These are phyloP conservation scores for Gnatocerus cornutus DNA, from an alignment of 2,888 invertebrate genomes.

Conservation along the genomic window DNA sequence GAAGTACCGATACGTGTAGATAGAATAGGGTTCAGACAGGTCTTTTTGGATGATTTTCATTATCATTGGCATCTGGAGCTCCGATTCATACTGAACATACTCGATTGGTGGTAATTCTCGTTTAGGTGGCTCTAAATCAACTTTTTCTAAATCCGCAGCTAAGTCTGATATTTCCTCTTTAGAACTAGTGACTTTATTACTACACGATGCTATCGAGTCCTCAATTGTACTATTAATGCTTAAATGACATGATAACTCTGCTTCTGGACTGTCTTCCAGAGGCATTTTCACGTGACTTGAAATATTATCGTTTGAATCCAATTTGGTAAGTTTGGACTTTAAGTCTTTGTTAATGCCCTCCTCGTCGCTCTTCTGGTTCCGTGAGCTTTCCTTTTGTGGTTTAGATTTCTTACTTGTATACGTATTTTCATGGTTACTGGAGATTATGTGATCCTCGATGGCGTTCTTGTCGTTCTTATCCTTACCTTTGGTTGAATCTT, in stretches of 20 bases:
- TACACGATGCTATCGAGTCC: conserved; percentile 42
- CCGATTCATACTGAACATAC: conserved; percentile 91
- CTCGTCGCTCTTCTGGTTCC: conserved; percentile 53
- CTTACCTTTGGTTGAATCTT: conserved; percentile 35
- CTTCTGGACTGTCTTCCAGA: conserved; percentile 27
- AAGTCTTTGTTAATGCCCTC: conserved; percentile 55
- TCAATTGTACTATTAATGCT: conserved; percentile 47
- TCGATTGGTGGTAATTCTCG: conserved; percentile 64
- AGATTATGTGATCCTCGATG: conserved; percentile 22
- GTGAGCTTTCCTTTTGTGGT: conserved; percentile 50
- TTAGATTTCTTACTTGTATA: conserved; percentile 47
- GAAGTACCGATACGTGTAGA: conserved; percentile 99
- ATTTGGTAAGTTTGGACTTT: conserved; percentile 54
- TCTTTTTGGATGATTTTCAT: conserved; percentile 99
- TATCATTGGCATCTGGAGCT: conserved; percentile 98
- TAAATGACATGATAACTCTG: conserved; percentile 55
- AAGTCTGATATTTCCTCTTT: conserved; percentile 50
- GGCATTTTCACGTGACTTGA: conserved; percentile 48
- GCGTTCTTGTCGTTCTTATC: conserved; percentile 17
- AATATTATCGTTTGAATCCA: conserved; percentile 61
- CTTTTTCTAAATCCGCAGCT: conserved; percentile 40
- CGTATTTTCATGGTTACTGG: conserved; percentile 33
- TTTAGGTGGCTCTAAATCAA: conserved; percentile 23
- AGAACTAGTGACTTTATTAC: conserved; percentile 50
- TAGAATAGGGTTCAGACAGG: conserved; percentile 99